These are phyloP conservation scores for Sepioteuthis lessoniana DNA, from an alignment of 2,888 invertebrate genomes.

Conservation along the genomic window DNA sequence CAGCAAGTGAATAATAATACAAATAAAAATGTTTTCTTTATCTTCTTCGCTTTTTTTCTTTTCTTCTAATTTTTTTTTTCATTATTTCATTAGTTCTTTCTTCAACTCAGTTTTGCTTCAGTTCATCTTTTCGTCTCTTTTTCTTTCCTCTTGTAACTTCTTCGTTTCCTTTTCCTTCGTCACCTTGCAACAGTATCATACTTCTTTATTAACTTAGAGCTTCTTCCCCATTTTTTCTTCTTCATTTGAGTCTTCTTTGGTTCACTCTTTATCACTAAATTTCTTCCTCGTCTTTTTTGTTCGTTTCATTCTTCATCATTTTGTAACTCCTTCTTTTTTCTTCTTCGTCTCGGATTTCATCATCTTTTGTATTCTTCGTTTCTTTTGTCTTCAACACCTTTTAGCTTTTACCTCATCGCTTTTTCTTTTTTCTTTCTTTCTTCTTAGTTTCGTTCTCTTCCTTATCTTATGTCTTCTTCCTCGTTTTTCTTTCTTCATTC, in stretches of 20 bases:
- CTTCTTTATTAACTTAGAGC: no score
- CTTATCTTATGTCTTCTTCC: not conserved
- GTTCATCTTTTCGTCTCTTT: not conserved
- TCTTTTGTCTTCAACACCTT: not conserved
- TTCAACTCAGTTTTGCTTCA: no score
- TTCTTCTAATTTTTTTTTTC: no score
- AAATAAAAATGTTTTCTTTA: no score
- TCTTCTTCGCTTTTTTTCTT: no score
- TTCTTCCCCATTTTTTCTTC: no score
- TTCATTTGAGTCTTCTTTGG: no score
- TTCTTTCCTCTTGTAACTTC: not conserved
- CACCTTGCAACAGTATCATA: no score
- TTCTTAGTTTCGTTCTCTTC: no score
- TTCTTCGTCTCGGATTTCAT: not conserved
- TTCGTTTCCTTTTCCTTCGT: not conserved
- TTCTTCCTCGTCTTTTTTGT: not conserved
- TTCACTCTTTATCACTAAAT: not conserved
- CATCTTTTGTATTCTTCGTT: not conserved
- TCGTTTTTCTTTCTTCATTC: not conserved
- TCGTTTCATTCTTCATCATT: not conserved
- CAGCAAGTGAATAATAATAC: no score
- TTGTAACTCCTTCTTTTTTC: not conserved
- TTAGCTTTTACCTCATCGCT: not conserved
- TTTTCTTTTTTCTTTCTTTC: not conserved
- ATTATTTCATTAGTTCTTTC: no score